Conservation (phyloP, 2,888 invertebrate genomes). For the Gisinianus flammeolus region DNA sequence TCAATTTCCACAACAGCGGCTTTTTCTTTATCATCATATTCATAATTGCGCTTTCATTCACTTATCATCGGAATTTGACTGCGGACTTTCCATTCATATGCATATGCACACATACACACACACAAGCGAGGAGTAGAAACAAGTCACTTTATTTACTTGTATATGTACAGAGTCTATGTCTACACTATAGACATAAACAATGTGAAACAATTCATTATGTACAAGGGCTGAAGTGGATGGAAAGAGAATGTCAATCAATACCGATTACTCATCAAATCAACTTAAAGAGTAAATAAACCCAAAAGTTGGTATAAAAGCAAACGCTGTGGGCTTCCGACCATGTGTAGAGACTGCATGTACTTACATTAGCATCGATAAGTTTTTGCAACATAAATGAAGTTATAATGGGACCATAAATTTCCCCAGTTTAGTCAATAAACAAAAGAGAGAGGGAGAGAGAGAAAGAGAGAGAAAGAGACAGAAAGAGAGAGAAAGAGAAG, state of each 20-base stretch:
- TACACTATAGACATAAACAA: no score
- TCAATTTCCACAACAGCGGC: neutral
- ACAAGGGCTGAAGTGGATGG: no score
- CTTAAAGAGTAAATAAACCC: neutral
- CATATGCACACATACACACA: no score
- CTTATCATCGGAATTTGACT: no score
- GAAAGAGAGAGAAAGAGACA: neutral
- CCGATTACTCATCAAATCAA: conserved; percentile 6
- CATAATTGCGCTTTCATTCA: neutral
- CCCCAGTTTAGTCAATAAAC: conserved; percentile 23
- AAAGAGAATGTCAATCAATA: neutral
- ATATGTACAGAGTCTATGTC: no score
- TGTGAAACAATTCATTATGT: neutral
- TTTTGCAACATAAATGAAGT: conserved; percentile 27
- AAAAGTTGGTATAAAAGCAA: conserved; percentile 1
- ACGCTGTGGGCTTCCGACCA: neutral
- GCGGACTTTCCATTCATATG: no score
- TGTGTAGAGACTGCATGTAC: neutral
- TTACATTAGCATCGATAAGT: conserved; percentile 7
- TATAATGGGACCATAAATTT: conserved; percentile 28
- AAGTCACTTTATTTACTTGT: no score
- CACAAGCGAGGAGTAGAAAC: neutral
- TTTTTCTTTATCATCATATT: neutral
- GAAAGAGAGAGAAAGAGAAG: neutral
- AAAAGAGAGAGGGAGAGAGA: neutral